Evolutionary conservation across 2,797 vertebrate genomes (phyloP), one percentile per base, ranked within the genome.

Genomic region (Sebastes hubbsi): DNA sequence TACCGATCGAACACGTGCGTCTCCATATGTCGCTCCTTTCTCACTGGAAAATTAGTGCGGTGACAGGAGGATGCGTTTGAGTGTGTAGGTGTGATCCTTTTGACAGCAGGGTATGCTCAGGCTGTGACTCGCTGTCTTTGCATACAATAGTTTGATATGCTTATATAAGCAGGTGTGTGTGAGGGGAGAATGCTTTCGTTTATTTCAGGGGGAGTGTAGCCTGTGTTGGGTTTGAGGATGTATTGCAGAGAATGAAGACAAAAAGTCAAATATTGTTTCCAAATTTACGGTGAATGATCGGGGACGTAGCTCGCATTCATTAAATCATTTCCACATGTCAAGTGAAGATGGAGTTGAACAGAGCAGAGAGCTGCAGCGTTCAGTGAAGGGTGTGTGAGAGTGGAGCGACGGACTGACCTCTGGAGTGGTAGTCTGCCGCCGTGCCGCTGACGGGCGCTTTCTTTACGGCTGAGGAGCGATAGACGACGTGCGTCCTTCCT

Each of bases 401-500:
- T 70, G 71, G 32, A 75, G 67, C 46, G 46, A 36, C 60, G 76
- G 55, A 94, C 97, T 97, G 95, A 99, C 98, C 97, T 97, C 92
- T 96, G 83, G 96, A 94, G 82, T 92, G 94, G 68, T 84, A 89
- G 87, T 97, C 96, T 34, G 80, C 70, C 2, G 85, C 74, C 0
- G 20, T 65, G 36, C 87, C 87, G 13, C 67, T 68, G 79, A 93
- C 85, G 77, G 95, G 87, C 38, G 89, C 78, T 81, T 92, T 96
- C 90, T 96, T 95, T 69, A 96, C 87, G 25, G 97, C 95, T 3
- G 97, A 96, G 42, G 97, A 96, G 83, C 97, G 98, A 92, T 99
- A 99, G 22, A 99, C 95, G 88, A 99, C 93, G n/a, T 99, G 99
- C 0, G 95, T 95, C 72, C 99, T 96, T 60, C 98, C 97, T 59